Evolutionary conservation across 2,888 invertebrate genomes (phyloP).

Genomic region (Zygothrica quintamaculata): DNA sequence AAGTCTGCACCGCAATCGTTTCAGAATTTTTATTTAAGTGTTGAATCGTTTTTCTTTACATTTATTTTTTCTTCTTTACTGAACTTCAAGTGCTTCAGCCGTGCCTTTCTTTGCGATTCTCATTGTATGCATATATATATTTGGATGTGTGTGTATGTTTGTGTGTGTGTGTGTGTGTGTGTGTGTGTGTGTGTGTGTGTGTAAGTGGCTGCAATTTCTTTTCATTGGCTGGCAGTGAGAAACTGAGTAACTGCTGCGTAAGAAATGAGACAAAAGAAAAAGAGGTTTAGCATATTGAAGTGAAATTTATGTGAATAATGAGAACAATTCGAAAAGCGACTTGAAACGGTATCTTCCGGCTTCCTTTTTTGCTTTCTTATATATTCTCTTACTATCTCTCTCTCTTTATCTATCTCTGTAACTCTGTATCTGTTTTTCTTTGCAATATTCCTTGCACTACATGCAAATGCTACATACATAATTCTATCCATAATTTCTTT

Average conservation of each 20-base stretch:
- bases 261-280: neutral
- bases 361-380: conserved; percentile 16
- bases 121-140: no score
- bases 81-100: conserved; percentile 26
- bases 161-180: conserved; percentile 30
- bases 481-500: no score
- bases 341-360: neutral
- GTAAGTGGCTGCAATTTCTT: conserved; percentile 60
- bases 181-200: conserved; percentile 26
- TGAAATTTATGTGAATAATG: conserved; percentile 43
- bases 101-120: conserved; percentile 46
- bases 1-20: conserved; percentile 34
- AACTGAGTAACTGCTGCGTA: conserved; percentile 1
- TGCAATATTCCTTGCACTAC: no score
- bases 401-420: no score
- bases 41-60: neutral
- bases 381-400: neutral
- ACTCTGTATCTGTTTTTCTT: no score
- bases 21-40: conserved; percentile 15
- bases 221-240: conserved; percentile 26
- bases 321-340: conserved; percentile 15
- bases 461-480: no score
- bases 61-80: neutral
- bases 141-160: no score
- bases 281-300: conserved; percentile 41